Conservation (phyloP, 2,113 vertebrate genomes). For the Platysteira castanea region DNA sequence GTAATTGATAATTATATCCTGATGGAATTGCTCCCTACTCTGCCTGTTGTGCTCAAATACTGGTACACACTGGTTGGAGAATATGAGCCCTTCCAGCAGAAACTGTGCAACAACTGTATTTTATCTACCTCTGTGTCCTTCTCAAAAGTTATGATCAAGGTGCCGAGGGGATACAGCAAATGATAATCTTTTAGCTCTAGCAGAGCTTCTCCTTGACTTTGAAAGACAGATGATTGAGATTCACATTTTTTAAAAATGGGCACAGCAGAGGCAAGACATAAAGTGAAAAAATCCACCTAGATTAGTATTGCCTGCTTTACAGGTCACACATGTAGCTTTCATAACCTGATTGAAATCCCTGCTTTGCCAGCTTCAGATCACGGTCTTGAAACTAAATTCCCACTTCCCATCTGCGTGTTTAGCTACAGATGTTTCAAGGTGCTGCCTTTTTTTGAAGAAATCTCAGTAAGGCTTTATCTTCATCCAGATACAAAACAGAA, state of each 20-base stretch:
- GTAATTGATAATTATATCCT: background rate
- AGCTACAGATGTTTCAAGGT: background rate
- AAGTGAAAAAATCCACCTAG: background rate
- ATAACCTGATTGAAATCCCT: background rate
- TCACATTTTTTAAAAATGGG: background rate
- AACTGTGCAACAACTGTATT: background rate
- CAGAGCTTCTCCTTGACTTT: background rate
- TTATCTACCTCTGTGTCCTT: background rate
- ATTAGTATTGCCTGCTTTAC: background rate
- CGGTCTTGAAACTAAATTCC: background rate
- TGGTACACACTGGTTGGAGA: accelerated
- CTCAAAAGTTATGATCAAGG: background rate
- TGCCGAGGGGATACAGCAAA: background rate
- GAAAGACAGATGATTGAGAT: background rate
- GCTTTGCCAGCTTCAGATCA: background rate
- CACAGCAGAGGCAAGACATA: background rate
- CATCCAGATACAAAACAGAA: background rate
- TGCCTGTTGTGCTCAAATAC: background rate
- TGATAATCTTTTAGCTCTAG: background rate
- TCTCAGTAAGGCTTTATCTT: background rate
- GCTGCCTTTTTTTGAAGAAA: background rate
- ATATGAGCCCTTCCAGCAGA: background rate
- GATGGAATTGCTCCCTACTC: background rate
- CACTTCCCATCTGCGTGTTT: background rate
- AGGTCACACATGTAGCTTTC: background rate